These are phyloP conservation scores for Phrixothrix hirtus DNA, from an alignment of 2,888 invertebrate species.

Conservation along the genomic window DNA sequence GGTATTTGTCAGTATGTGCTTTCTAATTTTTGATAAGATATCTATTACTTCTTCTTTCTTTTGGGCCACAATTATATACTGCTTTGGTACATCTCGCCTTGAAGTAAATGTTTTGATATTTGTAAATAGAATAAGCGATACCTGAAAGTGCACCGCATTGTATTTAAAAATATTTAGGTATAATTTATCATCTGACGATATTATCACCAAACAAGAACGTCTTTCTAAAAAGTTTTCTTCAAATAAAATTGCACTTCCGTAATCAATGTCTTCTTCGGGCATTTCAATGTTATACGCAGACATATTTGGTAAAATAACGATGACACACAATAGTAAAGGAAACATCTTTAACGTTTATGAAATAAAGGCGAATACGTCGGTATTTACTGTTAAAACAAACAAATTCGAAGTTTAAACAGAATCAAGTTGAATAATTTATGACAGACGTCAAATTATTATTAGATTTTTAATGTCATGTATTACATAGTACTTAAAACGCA, in stretches of 20 bases:
- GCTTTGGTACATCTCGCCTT: not conserved
- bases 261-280: no score
- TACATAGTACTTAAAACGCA: no score
- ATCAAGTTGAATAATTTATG: no score
- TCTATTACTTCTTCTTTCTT: not conserved
- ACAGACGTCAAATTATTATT: no score
- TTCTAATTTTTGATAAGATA: slow-evolving; percentile 1
- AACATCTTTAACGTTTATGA: no score
- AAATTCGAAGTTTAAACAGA: no score
- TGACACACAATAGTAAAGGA: no score
- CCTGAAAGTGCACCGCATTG: not conserved
- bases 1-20: not conserved
- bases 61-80: slow-evolving; percentile 4
- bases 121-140: not conserved
- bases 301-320: no score
- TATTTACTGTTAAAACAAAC: no score
- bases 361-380: no score
- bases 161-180: slow-evolving; percentile 3
- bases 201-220: slow-evolving; percentile 2
- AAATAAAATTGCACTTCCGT: not conserved
- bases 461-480: no score
- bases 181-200: slow-evolving; percentile 3
- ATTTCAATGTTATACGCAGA: no score
- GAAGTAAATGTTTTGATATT: not conserved
- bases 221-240: not conserved